Conservation (phyloP, 2,113 vertebrate genomes). For the Kryptolebias marmoratus region DNA sequence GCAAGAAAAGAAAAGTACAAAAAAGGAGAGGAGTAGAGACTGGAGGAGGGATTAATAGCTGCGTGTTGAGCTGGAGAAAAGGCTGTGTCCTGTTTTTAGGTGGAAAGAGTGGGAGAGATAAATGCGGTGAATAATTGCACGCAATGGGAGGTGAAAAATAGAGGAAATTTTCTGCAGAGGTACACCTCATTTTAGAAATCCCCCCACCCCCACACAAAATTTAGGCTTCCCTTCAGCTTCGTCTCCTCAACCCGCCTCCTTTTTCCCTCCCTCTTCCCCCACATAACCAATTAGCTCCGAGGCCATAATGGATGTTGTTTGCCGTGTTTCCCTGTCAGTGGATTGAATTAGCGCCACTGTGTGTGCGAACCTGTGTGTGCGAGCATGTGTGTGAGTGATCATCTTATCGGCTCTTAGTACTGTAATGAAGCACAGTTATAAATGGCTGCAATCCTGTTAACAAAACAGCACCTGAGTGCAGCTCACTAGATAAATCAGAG, state of each 20-base stretch:
- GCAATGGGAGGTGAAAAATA: conserved; percentile 47
- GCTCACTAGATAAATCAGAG: conserved; percentile 76
- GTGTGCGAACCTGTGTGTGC: conserved; percentile 51
- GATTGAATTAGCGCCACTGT: conserved; percentile 77
- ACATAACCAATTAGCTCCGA: conserved; percentile 77
- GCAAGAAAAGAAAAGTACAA: conserved; percentile 12
- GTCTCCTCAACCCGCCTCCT: conserved; percentile 23
- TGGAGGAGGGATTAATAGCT: neutral
- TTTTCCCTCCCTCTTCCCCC: conserved; percentile 10
- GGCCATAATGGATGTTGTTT: conserved; percentile 82
- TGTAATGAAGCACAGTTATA: conserved; percentile 83
- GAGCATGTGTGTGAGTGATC: conserved; percentile 75
- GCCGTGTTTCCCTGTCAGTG: conserved; percentile 78
- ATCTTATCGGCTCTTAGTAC: conserved; percentile 81
- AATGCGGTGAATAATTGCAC: conserved; percentile 42
- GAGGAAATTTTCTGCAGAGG: conserved; percentile 30
- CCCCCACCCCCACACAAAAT: conserved; percentile 22
- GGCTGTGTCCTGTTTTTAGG: conserved; percentile 6
- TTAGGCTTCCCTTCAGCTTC: conserved; percentile 32
- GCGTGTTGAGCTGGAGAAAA: neutral
- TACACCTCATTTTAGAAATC: conserved; percentile 44
- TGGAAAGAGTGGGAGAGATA: conserved; percentile 1
- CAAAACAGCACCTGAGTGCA: conserved; percentile 79
- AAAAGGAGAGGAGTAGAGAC: neutral
- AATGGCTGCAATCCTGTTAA: conserved; percentile 83